phyloP scores from a whole-genome alignment of 2,888 invertebrate species.

The Ectemnius cavifrons region DNA sequence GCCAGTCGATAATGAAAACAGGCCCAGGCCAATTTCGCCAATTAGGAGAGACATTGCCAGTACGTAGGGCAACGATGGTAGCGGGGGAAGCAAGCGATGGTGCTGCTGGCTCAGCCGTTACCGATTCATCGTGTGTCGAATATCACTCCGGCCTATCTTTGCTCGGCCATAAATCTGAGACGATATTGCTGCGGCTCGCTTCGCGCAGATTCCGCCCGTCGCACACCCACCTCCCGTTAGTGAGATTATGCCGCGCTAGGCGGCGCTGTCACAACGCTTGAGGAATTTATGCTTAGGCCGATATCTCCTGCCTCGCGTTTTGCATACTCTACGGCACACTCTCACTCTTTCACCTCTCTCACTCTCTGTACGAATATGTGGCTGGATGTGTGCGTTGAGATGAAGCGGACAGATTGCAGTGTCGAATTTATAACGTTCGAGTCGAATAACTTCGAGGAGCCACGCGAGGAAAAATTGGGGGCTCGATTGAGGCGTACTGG shows the following conservation, averaged over 20 bases:
- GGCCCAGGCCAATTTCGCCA: conserved; percentile 61
- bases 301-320: conserved; percentile 71
- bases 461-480: conserved; percentile 20
- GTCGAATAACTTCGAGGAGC: neutral
- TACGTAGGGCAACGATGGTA: conserved; percentile 45
- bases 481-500: neutral
- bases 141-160: conserved; percentile 65
- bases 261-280: conserved; percentile 69
- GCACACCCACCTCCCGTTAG: conserved; percentile 61
- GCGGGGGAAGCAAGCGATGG: conserved; percentile 27
- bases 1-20: conserved; percentile 27
- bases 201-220: conserved; percentile 63
- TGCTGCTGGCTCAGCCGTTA: conserved; percentile 45
- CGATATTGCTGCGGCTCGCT: conserved; percentile 67
- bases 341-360: conserved; percentile 18
- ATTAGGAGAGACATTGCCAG: conserved; percentile 63
- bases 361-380: neutral
- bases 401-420: neutral
- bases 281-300: conserved; percentile 77
- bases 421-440: neutral
- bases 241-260: conserved; percentile 73
- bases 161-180: conserved; percentile 69
- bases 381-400: neutral
- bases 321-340: conserved; percentile 56
- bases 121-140: conserved; percentile 68